A percentile compares a stretch with the other conserved stretches of the same genome.
These are phyloP conservation scores for Slavum lentiscoides DNA, from an alignment of 2,888 invertebrate species.

Conservation along the genomic window DNA sequence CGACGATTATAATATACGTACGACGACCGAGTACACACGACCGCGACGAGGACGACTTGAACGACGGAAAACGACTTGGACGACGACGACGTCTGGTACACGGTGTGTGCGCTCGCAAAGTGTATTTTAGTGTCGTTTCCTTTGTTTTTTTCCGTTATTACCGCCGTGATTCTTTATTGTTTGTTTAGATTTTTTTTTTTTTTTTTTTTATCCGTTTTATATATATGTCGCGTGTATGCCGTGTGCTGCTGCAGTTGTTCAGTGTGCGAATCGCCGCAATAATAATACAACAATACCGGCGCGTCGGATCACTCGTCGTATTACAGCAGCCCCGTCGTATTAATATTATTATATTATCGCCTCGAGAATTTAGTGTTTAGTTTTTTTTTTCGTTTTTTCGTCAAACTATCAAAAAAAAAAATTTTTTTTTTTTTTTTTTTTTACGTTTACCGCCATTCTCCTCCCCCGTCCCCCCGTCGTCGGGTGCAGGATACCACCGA, in stretches of 20 bases:
- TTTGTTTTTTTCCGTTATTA: neutral
- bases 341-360: neutral
- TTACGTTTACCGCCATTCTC: neutral
- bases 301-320: too few species aligned
- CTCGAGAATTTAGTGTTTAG: neutral
- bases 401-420: too few species aligned
- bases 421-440: neutral
- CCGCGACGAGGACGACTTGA: slow-evolving; percentile 13
- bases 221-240: neutral
- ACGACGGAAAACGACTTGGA: neutral
- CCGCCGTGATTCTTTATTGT: too few species aligned
- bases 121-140: slow-evolving; percentile 12
- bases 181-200: neutral
- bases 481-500: neutral
- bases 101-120: slow-evolving; percentile 31
- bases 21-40: neutral
- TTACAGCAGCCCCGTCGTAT: neutral
- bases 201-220: neutral
- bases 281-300: slow-evolving; percentile 1
- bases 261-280: slow-evolving; percentile 35
- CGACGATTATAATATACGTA: slow-evolving; percentile 28
- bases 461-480: too few species aligned
- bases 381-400: neutral
- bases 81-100: neutral
- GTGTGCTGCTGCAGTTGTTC: neutral